phyloP scores from a whole-genome alignment of 2,888 invertebrate species.

The Melolontha melolontha region DNA sequence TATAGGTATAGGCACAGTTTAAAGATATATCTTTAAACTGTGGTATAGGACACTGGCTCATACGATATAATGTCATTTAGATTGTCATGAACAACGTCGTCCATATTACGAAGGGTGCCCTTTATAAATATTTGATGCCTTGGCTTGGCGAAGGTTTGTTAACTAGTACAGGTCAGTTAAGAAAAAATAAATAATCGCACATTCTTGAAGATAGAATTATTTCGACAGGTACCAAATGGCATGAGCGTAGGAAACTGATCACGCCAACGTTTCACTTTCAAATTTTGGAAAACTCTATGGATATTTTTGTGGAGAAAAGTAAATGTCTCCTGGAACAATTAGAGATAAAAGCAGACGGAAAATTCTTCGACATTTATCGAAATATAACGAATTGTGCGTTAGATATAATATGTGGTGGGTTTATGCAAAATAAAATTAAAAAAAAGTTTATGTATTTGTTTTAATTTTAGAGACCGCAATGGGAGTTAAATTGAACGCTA shows the following conservation, averaged over 20 bases:
- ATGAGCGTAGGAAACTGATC: conserved; percentile 53
- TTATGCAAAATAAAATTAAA: not conserved
- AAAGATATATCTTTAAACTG: too few species aligned
- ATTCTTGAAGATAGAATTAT: too few species aligned
- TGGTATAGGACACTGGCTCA: too few species aligned
- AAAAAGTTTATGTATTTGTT: not conserved
- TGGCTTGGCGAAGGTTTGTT: too few species aligned
- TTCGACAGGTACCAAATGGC: conserved; percentile 52
- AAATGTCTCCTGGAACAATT: conserved; percentile 50
- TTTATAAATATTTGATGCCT: too few species aligned
- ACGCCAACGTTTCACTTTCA: conserved; percentile 59
- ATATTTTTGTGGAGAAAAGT: conserved; percentile 56
- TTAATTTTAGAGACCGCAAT: conserved; percentile 41
- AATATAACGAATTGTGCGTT: conserved; percentile 55
- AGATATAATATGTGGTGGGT: conserved; percentile 59
- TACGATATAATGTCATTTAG: too few species aligned
- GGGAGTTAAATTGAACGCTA: conserved; percentile 34
- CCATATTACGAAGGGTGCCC: too few species aligned
- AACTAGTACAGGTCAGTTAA: too few species aligned
- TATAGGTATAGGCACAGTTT: too few species aligned
- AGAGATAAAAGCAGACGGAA: conserved; percentile 49
- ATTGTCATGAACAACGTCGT: too few species aligned
- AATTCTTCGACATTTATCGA: conserved; percentile 57
- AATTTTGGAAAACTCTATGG: conserved; percentile 56
- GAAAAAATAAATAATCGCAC: too few species aligned